Evolutionary conservation across 2,888 invertebrate genomes (phyloP).

Genomic region (Protonemura montana): DNA sequence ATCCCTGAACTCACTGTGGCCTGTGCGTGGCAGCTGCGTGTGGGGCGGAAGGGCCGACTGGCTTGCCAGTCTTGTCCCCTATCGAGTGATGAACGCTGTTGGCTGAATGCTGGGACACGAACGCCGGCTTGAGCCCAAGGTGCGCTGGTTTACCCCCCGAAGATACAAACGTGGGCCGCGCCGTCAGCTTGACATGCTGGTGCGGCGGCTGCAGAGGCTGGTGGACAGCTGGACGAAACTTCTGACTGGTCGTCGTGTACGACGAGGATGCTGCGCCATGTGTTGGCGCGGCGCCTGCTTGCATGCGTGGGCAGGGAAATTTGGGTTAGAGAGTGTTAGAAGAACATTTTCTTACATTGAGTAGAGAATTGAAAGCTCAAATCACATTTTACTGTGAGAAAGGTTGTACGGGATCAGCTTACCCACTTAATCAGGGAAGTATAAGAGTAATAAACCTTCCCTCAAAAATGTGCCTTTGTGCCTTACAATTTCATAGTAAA

Average conservation of each 20-base stretch:
- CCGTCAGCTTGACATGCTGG: constrained; percentile 17
- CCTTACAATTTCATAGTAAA: too few species aligned
- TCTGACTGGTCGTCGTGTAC: constrained; percentile 37
- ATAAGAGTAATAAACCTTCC: too few species aligned
- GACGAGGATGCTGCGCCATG: constrained; percentile 29
- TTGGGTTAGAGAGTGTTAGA: too few species aligned
- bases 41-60: background rate
- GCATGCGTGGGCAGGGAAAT: background rate
- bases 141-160: background rate
- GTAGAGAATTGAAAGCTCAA: too few species aligned
- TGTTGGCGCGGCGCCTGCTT: constrained; percentile 21
- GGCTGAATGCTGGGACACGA: background rate
- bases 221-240: constrained; percentile 18
- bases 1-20: background rate
- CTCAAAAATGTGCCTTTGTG: too few species aligned
- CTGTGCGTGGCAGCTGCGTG: background rate
- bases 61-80: background rate
- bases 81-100: background rate
- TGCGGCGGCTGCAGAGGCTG: background rate
- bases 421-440: too few species aligned
- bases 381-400: too few species aligned
- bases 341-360: too few species aligned
- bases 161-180: constrained; percentile 10
- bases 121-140: background rate
- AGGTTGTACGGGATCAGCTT: too few species aligned